Evolutionary conservation across 2,113 vertebrate genomes (phyloP).

Genomic region (Prunella himalayana): DNA sequence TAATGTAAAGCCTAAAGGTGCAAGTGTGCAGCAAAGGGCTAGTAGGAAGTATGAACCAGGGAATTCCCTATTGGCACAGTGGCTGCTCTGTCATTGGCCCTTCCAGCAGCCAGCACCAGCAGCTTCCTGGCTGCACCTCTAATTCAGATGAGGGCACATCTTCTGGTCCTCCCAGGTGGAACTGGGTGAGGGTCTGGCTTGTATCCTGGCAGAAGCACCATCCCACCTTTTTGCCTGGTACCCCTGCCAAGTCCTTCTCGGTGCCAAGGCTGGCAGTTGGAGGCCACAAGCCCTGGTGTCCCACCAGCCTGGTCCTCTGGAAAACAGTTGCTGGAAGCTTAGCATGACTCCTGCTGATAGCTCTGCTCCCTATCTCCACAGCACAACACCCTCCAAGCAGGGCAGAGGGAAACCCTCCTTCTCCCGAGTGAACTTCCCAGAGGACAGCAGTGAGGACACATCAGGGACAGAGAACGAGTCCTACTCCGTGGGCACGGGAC

Average conservation of each 20-base stretch:
- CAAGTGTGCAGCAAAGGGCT: background rate
- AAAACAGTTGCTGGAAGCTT: background rate
- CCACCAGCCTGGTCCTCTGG: accelerated
- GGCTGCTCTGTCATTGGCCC: accelerated
- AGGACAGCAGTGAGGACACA: constrained; percentile 98
- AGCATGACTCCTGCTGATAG: accelerated
- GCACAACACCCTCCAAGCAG: constrained; percentile 96
- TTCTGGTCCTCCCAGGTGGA: background rate
- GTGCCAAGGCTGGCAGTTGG: accelerated
- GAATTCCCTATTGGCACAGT: background rate
- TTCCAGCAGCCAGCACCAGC: background rate
- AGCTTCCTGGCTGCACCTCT: accelerated
- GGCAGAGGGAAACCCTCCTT: constrained; percentile 94
- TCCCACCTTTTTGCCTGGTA: background rate
- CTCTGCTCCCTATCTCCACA: constrained; percentile 40
- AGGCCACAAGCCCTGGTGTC: background rate
- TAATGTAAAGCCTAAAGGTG: background rate
- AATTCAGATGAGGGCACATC: accelerated
- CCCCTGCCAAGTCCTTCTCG: accelerated
- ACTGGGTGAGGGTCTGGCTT: background rate
- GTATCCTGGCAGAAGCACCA: background rate
- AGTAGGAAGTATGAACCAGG: background rate
- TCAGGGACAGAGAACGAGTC: constrained; percentile 97
- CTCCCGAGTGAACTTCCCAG: constrained; percentile 90
- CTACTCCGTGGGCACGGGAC: constrained; percentile 89